phyloP scores from a whole-genome alignment of 2,797 vertebrate genomes.

The Microctenopoma stevenorrisi region DNA sequence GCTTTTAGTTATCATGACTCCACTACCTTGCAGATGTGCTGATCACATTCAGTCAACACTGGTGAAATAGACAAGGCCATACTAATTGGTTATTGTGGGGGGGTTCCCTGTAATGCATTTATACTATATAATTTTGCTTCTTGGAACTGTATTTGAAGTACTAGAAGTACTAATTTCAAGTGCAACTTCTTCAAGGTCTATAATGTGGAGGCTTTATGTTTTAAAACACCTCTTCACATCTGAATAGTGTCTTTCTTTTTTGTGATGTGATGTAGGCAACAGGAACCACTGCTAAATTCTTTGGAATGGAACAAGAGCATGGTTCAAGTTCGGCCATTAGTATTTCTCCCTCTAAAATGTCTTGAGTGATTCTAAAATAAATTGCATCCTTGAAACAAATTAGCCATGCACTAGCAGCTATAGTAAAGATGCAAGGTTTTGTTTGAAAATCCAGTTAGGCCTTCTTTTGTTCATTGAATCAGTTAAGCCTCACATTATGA shows the following conservation, averaged over 20 bases:
- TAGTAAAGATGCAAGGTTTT: slow-evolving; percentile 27
- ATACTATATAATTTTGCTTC: slow-evolving; percentile 13
- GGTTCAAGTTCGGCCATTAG: slow-evolving; percentile 38
- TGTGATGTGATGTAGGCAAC: slow-evolving; percentile 16
- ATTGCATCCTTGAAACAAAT: slow-evolving; percentile 3
- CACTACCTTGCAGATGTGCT: neutral
- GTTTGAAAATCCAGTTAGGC: slow-evolving; percentile 26
- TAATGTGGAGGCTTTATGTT: slow-evolving; percentile 23
- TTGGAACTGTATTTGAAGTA: slow-evolving; percentile 30
- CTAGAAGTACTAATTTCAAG: neutral
- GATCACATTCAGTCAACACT: neutral
- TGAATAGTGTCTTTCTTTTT: slow-evolving; percentile 46
- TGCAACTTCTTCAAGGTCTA: slow-evolving; percentile 32
- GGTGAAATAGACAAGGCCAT: no score
- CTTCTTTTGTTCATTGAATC: neutral
- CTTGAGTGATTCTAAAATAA: slow-evolving; percentile 32
- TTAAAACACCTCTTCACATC: slow-evolving; percentile 41
- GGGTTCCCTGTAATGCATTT: slow-evolving; percentile 21
- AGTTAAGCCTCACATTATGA: neutral
- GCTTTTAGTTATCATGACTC: neutral
- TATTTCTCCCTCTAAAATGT: slow-evolving; percentile 23
- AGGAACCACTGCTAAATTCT: slow-evolving; percentile 10
- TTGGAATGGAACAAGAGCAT: slow-evolving; percentile 21
- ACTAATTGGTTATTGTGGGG: no score
- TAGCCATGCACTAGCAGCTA: slow-evolving; percentile 13